A percentile compares a stretch with the other conserved stretches of the same genome.
Evolutionary conservation across 2,797 vertebrate genomes (phyloP).

Genomic region (Phoxinus dragarum): DNA sequence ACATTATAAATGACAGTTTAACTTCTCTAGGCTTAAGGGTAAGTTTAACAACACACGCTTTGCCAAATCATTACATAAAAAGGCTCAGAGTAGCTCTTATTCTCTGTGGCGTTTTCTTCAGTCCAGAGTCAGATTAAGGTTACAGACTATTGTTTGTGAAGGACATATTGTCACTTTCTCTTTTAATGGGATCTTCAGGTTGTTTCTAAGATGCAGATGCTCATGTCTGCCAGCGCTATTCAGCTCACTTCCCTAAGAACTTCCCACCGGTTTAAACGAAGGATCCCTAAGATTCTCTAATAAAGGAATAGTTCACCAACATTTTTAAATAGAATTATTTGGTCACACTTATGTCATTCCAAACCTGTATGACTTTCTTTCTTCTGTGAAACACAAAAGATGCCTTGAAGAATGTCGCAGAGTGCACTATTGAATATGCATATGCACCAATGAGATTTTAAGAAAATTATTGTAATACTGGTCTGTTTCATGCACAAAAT

Average conservation of each 20-base stretch:
- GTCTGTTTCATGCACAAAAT: background rate
- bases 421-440: background rate
- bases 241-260: background rate
- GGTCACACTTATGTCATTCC: background rate
- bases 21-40: background rate
- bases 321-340: background rate
- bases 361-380: background rate
- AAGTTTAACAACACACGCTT: conserved; percentile 7
- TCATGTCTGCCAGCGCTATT: background rate
- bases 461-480: background rate
- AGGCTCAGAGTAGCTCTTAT: background rate
- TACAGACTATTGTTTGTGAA: conserved; percentile 1
- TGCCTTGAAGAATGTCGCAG: background rate
- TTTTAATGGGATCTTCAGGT: conserved; percentile 17
- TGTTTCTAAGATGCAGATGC: background rate
- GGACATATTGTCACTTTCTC: background rate
- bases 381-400: background rate
- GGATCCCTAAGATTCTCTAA: too few relatives aligned
- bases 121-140: background rate
- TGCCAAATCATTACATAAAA: conserved; percentile 19
- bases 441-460: background rate
- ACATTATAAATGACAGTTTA: background rate
- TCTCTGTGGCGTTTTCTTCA: background rate
- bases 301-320: background rate
- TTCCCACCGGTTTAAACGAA: conserved; percentile 4